Conservation (phyloP, 2,888 invertebrate genomes). For the Trachelus stipa region DNA sequence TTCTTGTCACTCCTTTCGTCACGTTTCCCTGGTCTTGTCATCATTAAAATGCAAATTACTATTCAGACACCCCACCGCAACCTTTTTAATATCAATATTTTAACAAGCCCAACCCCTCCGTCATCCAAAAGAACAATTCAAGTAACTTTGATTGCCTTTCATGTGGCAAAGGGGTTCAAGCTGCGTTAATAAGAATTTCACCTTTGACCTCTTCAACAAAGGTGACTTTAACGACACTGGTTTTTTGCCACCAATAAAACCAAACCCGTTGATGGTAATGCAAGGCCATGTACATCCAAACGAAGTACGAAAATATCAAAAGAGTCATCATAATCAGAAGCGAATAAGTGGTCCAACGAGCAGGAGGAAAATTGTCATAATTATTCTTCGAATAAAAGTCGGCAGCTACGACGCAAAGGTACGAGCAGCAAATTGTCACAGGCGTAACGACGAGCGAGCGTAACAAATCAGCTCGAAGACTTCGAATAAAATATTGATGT, state of each 20-base stretch:
- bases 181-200: neutral
- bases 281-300: slow-evolving; percentile 69
- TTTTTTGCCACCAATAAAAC: slow-evolving; percentile 71
- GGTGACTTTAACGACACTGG: slow-evolving; percentile 67
- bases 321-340: slow-evolving; percentile 68
- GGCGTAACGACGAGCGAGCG: slow-evolving; percentile 72
- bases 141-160: neutral
- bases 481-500: slow-evolving; percentile 54
- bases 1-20: no score
- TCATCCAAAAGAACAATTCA: neutral
- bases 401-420: slow-evolving; percentile 68
- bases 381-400: slow-evolving; percentile 68
- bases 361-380: slow-evolving; percentile 67
- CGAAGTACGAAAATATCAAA: slow-evolving; percentile 68
- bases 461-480: slow-evolving; percentile 68
- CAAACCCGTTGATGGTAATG: slow-evolving; percentile 68
- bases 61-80: no score
- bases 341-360: slow-evolving; percentile 68
- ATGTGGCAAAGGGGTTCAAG: neutral
- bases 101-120: no score
- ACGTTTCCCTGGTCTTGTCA: no score
- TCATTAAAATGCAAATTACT: no score
- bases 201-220: slow-evolving; percentile 25
- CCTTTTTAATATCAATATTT: no score
- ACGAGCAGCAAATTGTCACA: slow-evolving; percentile 69